Base-by-base conservation (phyloP, 2,888 invertebrate genomes). In the Sphecodes monilicornis region DNA sequence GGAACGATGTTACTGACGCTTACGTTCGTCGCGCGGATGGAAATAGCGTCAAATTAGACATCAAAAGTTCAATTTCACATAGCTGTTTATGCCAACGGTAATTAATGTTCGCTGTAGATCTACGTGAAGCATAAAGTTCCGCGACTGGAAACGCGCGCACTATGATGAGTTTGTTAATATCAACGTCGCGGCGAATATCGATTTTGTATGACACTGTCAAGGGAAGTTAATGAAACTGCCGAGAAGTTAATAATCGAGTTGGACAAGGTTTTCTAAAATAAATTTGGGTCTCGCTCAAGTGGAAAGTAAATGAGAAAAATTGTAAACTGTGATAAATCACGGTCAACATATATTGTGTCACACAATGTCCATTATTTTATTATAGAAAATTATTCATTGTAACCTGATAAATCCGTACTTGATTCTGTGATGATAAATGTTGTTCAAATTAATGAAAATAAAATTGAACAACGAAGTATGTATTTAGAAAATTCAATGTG, bases 31-130 rank as follows among this genome's bases (percentile, higher is more conserved):
- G n/a, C 64, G 71, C 41, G 29, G 41, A 29, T 26, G 11, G 71
- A 11, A 32, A 36, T 36, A 5, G 11, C 79, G 69, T 69, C 26
- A 43, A 81, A 78, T 81, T 57, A 54, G 36, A 69, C 57, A 68
- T 72, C 72, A 43, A 81, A 81, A 78, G 78, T 73, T 81, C 78
- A 66, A 73, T 81, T 81, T 68, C 39, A 68, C 29, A 68, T 11
- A 16, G 29, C 54, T 73, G 68, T 73, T 81, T 81, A 78, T 36
- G 64, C 57, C 22, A 13, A 36, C 46, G 66, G 78, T 81, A 81
- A 81, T 81, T 81, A 78, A 78, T 66, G 43, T 68, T 78, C 46
- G 57, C 32, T 18, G 60, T 50, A n/a, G 41, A 50, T 41, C 22
- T 29, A 68, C 69, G 70, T 41, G 46, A 29, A 54, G 64, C 50